Conservation (phyloP, 2,888 invertebrate species). For the Rhorus exstirpatorius region DNA sequence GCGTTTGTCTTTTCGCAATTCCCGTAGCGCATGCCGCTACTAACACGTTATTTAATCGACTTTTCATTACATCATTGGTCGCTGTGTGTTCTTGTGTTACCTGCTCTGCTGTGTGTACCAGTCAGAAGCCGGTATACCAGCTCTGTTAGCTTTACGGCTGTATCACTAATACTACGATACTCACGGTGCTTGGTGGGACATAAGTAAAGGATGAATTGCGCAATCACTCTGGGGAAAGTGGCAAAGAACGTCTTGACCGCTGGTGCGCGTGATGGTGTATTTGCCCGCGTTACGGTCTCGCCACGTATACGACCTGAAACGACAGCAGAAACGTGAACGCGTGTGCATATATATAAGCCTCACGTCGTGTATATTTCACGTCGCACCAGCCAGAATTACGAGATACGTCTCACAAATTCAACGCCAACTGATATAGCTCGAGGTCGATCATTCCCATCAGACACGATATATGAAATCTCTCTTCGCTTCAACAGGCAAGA, state of each 20-base stretch:
- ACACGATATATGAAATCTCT: too few relatives aligned
- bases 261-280: constrained; percentile 65
- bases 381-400: constrained; percentile 24
- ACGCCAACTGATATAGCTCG: constrained; percentile 1
- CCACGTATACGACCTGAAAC: constrained; percentile 61
- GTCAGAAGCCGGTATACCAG: neutral
- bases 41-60: constrained; percentile 70
- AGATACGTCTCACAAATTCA: constrained; percentile 16
- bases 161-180: neutral
- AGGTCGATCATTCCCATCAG: constrained; percentile 14
- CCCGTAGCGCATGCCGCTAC: constrained; percentile 47
- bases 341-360: too few relatives aligned
- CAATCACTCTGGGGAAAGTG: constrained; percentile 81
- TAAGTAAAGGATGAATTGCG: constrained; percentile 74
- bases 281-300: constrained; percentile 56
- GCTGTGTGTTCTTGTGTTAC: neutral
- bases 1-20: constrained; percentile 65
- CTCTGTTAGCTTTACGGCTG: constrained; percentile 2
- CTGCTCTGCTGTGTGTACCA: too few relatives aligned
- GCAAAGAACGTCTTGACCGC: constrained; percentile 77
- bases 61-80: constrained; percentile 67
- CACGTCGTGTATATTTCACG: constrained; percentile 29
- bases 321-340: constrained; percentile 39
- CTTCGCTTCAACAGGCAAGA: too few relatives aligned
- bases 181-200: constrained; percentile 22